phyloP scores from a whole-genome alignment of 2,797 vertebrate genomes.

The Gambusia yucatana region DNA sequence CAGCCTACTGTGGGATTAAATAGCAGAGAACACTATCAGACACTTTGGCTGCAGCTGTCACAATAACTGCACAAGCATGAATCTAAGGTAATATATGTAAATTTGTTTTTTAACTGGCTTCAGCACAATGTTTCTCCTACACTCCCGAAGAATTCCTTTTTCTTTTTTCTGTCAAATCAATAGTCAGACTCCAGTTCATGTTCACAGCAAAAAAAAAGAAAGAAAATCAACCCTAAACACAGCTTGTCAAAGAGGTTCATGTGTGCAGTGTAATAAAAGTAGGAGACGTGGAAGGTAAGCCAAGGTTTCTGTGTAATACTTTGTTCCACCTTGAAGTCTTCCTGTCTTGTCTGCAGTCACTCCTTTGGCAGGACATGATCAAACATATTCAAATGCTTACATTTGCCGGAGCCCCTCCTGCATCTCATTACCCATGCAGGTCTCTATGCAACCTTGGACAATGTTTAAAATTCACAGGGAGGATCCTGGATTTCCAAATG shows the following conservation, averaged over 20 bases:
- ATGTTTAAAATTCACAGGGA: slow-evolving; percentile 51
- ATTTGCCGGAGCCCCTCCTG: slow-evolving; percentile 40
- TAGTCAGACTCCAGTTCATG: slow-evolving; percentile 16
- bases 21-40: slow-evolving; percentile 28
- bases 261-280: slow-evolving; percentile 15
- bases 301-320: slow-evolving; percentile 17
- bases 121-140: slow-evolving; percentile 8
- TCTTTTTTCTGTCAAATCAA: slow-evolving; percentile 28
- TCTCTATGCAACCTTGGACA: slow-evolving; percentile 51
- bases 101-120: slow-evolving; percentile 40
- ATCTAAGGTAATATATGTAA: slow-evolving; percentile 18
- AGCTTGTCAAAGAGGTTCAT: slow-evolving; percentile 20
- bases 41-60: slow-evolving; percentile 1
- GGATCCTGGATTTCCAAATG: slow-evolving; percentile 15
- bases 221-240: slow-evolving; percentile 33
- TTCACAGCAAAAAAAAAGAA: slow-evolving; percentile 26
- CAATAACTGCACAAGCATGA: slow-evolving; percentile 17
- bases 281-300: slow-evolving; percentile 11
- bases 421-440: slow-evolving; percentile 50
- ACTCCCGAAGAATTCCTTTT: background rate
- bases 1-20: slow-evolving; percentile 15
- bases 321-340: slow-evolving; percentile 40
- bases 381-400: slow-evolving; percentile 65
- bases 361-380: slow-evolving; percentile 48
- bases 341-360: slow-evolving; percentile 31